phyloP scores from a whole-genome alignment of 1,140 invertebrate genomes.

The Trichonephila clavipes region DNA sequence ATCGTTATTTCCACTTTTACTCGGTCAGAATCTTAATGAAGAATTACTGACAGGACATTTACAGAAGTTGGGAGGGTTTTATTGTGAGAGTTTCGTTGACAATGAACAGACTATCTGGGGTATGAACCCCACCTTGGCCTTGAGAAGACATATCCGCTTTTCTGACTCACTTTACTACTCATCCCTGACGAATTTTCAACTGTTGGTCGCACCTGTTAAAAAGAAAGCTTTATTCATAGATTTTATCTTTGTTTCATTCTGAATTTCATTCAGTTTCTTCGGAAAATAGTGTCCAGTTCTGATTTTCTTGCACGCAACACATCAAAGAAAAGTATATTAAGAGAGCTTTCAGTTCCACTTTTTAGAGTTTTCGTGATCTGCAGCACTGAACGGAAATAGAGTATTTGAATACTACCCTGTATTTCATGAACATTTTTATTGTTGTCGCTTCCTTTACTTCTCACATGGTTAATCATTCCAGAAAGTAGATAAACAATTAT shows the following conservation, averaged over 20 bases:
- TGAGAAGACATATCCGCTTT: conserved; percentile 47
- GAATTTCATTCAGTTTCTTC: background rate
- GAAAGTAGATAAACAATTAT: too few species aligned
- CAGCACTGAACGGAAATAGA: background rate
- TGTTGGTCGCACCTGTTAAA: background rate
- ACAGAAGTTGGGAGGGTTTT: background rate
- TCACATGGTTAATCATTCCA: background rate
- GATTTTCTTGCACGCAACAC: background rate
- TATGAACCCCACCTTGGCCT: conserved; percentile 54
- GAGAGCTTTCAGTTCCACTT: background rate
- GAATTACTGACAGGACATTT: background rate
- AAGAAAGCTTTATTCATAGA: background rate
- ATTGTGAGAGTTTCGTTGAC: background rate
- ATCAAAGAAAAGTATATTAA: background rate
- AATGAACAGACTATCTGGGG: conserved; percentile 22
- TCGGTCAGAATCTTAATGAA: background rate
- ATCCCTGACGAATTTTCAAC: background rate
- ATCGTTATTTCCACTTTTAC: background rate
- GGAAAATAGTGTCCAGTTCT: background rate
- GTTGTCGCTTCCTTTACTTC: background rate
- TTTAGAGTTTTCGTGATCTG: background rate
- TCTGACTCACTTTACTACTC: background rate
- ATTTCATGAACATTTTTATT: background rate
- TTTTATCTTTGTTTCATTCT: background rate
- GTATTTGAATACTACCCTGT: background rate